Evolutionary conservation across 1,140 invertebrate genomes (phyloP), one percentile per base, ranked within the genome.

Genomic region (Rhyzopertha dominica): DNA sequence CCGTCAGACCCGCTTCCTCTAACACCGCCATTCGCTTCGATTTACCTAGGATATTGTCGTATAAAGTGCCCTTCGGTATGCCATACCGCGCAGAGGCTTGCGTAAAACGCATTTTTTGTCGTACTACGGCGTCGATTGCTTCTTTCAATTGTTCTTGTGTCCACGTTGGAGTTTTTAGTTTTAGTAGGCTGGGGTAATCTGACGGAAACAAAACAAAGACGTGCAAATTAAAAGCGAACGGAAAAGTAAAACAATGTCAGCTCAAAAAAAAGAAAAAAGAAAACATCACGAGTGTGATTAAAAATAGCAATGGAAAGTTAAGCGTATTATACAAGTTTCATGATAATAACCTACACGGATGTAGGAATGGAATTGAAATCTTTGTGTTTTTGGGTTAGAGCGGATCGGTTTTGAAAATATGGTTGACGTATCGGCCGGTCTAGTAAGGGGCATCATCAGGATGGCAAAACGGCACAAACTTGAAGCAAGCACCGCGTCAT

Each of bases 11-110:
- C 0, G 79, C 78, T 53, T 85, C 81, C 51, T 84, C 82, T 40
- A 85, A 66, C 0, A 85, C 79, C 49, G 80, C 76, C 82, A 85
- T 85, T 28, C 84, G 68, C 67, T 83, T 84, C 7, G 81, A 81
- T 68, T 86, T 86, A 9, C 84, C 84, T 37, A 86, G 68, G 57
- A 86, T 85, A 64, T 85, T 86, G 70, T 85, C 82, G 69, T 85
- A 86, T 10, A 86, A 72, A 2, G 84, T 86, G 13, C 82, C 82
- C 66, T 86, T 86, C 1, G 84, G 84, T 61, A 86, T 84, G 41
- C 80, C 78, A 66, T 78, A 86, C 46, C 76, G 72, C 3, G 77
- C 74, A 2, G 82, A 78, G 0, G 82, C 84, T 61, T 84, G 81
- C 5, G 84, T 84, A 67, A 86, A 86, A 29, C 82, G 77, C 81